phyloP scores from a whole-genome alignment of 2,113 vertebrate genomes.

The Mormoops blainvillei region DNA sequence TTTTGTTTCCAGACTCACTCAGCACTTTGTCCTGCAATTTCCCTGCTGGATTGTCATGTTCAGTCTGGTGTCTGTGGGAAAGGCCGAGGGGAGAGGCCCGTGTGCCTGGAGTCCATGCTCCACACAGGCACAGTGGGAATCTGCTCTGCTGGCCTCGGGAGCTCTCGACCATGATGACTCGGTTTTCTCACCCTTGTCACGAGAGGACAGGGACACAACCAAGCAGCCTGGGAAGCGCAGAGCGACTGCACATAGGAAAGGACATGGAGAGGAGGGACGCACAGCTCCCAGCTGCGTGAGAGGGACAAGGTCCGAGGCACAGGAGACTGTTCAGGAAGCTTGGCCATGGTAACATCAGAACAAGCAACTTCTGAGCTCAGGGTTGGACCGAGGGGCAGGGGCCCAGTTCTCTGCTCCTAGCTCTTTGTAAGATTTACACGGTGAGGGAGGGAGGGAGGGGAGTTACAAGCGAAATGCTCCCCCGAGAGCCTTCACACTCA shows the following conservation, averaged over 20 bases:
- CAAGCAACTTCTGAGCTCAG: background rate
- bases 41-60: background rate
- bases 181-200: background rate
- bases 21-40: no score
- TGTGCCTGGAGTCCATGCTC: background rate
- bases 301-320: background rate
- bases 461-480: background rate
- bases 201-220: background rate
- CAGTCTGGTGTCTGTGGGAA: background rate
- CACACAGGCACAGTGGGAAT: accelerated
- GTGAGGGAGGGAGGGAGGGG: background rate
- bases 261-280: background rate
- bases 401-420: background rate
- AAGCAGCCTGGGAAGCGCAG: background rate
- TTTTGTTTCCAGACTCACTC: background rate
- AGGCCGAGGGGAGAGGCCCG: background rate
- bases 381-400: background rate
- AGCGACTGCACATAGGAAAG: background rate
- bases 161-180: accelerated
- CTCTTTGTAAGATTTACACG: background rate
- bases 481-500: background rate
- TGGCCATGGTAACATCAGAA: background rate
- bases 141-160: background rate
- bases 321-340: background rate
- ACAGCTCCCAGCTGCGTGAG: background rate